These are phyloP conservation scores for Dicrostonyx torquatus DNA, from an alignment of 2,797 vertebrate genomes.

Conservation along the genomic window DNA sequence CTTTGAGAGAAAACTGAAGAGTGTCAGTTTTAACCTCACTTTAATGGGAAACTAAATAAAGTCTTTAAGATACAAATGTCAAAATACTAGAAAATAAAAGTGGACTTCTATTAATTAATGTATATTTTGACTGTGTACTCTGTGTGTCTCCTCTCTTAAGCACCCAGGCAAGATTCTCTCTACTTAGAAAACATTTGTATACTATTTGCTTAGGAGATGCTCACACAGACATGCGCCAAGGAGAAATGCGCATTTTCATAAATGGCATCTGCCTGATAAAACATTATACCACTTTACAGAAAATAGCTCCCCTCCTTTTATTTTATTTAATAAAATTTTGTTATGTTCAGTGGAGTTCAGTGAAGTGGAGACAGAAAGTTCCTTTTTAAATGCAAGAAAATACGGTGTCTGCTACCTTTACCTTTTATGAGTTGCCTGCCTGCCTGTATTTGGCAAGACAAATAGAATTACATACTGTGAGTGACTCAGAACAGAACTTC, in stretches of 20 bases:
- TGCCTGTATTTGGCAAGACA: slow-evolving; percentile 89
- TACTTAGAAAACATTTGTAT: slow-evolving; percentile 26
- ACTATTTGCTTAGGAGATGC: slow-evolving; percentile 29
- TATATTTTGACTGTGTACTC: background rate
- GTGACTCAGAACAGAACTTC: slow-evolving; percentile 87
- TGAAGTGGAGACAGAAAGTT: slow-evolving; percentile 76
- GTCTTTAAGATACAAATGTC: slow-evolving; percentile 18
- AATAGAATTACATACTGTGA: slow-evolving; percentile 90
- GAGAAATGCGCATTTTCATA: slow-evolving; percentile 31
- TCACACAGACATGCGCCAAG: slow-evolving; percentile 3
- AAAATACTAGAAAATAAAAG: slow-evolving; percentile 29
- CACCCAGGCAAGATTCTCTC: background rate
- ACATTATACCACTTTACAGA: slow-evolving; percentile 51
- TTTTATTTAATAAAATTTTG: slow-evolving; percentile 82
- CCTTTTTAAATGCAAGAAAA: slow-evolving; percentile 84
- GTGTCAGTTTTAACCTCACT: slow-evolving; percentile 51
- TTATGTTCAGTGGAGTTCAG: slow-evolving; percentile 69
- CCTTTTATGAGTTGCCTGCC: slow-evolving; percentile 87
- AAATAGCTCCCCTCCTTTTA: slow-evolving; percentile 60
- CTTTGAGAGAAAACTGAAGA: slow-evolving; percentile 48
- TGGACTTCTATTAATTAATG: slow-evolving; percentile 5
- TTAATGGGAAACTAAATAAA: slow-evolving; percentile 39
- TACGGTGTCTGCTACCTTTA: slow-evolving; percentile 84
- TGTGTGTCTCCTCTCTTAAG: background rate
- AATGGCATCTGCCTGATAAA: slow-evolving; percentile 62